Evolutionary conservation across 2,888 invertebrate genomes (phyloP).

Genomic region (Syritta pipiens): DNA sequence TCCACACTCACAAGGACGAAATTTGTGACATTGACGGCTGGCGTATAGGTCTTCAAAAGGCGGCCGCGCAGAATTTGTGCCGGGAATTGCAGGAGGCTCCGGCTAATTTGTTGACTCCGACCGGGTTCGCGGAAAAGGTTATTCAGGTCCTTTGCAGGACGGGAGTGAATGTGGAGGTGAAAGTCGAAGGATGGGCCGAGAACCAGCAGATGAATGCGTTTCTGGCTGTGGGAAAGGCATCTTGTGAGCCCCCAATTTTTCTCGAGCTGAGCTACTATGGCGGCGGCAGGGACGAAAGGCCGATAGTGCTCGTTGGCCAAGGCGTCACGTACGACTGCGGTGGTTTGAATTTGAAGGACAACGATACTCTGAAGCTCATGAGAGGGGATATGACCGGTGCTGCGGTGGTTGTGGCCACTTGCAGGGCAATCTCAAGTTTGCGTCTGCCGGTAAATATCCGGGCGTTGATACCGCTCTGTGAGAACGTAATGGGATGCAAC

Average conservation of each 20-base stretch:
- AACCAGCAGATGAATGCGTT: slow-evolving; percentile 90
- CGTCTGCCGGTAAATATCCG: slow-evolving; percentile 85
- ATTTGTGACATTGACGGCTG: slow-evolving; percentile 86
- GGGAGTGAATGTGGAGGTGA: slow-evolving; percentile 77
- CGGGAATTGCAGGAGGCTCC: slow-evolving; percentile 89
- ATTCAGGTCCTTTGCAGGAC: slow-evolving; percentile 77
- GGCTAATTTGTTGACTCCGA: slow-evolving; percentile 89
- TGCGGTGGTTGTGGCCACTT: slow-evolving; percentile 86
- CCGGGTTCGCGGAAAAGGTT: slow-evolving; percentile 87
- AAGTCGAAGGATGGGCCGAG: slow-evolving; percentile 85
- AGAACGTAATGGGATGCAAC: slow-evolving; percentile 88
- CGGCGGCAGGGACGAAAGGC: slow-evolving; percentile 82
- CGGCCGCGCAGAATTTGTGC: slow-evolving; percentile 89
- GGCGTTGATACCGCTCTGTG: slow-evolving; percentile 88
- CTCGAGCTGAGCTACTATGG: slow-evolving; percentile 88
- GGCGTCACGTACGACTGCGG: slow-evolving; percentile 86
- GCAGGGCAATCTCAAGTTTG: slow-evolving; percentile 85
- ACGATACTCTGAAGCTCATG: slow-evolving; percentile 83
- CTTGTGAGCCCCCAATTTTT: slow-evolving; percentile 88
- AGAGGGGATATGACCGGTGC: slow-evolving; percentile 92
- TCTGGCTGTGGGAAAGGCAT: slow-evolving; percentile 87
- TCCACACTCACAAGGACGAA: slow-evolving; percentile 82
- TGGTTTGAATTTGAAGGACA: slow-evolving; percentile 84
- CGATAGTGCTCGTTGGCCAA: slow-evolving; percentile 87
- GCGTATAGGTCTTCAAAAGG: slow-evolving; percentile 86